Evolutionary conservation across 2,113 vertebrate species (phyloP).

Genomic region (Podocnemis expansa): DNA sequence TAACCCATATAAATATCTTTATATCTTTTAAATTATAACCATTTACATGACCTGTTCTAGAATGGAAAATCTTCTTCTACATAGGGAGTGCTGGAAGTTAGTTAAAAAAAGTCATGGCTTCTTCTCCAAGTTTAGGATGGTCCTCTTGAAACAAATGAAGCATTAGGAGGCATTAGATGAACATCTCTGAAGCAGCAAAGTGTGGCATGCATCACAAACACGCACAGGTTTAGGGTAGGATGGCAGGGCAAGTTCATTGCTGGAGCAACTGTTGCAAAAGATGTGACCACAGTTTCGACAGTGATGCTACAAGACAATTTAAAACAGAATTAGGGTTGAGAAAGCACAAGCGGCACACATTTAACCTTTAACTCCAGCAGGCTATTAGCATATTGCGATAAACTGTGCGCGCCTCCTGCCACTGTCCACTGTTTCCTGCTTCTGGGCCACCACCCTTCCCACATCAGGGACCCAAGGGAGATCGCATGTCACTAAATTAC

Average conservation of each 20-base stretch:
- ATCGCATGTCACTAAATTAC: not conserved
- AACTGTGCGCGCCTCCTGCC: fast-evolving
- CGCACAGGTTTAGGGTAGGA: slow-evolving; percentile 94
- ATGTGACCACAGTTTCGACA: slow-evolving; percentile 98
- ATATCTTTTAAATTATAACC: not conserved
- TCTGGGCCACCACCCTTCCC: not conserved
- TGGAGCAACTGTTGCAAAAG: slow-evolving; percentile 94
- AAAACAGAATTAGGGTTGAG: not conserved
- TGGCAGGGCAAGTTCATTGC: slow-evolving; percentile 92
- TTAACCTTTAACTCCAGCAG: not conserved
- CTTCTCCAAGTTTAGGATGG: slow-evolving; percentile 33
- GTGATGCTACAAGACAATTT: slow-evolving; percentile 85
- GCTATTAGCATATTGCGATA: not conserved
- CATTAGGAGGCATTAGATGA: slow-evolving; percentile 85
- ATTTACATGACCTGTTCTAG: not conserved
- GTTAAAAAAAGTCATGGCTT: slow-evolving; percentile 55
- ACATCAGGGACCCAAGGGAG: fast-evolving
- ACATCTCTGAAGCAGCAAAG: slow-evolving; percentile 90
- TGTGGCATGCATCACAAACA: slow-evolving; percentile 93
- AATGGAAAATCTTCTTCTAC: slow-evolving; percentile 11
- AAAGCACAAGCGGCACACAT: fast-evolving
- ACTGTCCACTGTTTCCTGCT: fast-evolving
- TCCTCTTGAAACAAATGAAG: not conserved
- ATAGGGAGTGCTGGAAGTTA: not conserved
- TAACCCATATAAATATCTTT: not conserved